Evolutionary conservation across 2,888 invertebrate species (phyloP), one percentile per base, ranked within the genome.

Genomic region (Xanthia icteritia): DNA sequence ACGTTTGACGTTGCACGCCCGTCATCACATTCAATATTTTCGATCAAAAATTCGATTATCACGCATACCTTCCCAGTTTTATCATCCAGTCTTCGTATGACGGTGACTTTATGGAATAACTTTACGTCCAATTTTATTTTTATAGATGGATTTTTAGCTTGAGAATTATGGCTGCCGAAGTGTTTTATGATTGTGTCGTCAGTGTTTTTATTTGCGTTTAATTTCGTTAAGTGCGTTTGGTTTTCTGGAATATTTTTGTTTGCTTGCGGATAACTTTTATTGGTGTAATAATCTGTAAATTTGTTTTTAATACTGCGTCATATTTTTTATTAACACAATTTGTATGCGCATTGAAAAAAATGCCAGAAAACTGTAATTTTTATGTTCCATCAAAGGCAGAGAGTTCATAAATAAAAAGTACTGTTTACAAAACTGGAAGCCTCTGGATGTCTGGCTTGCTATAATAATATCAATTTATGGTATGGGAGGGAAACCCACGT

Each of bases 21-120:
- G 81, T 83, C 81, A 83, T 79, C 79, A 84, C 79, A 89, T 92
- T 90, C 86, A 90, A 91, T 91, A 89, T 90, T 89, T 90, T 86
- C 89, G 88, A 86, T 88, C 89, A 86, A 81, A 87, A 84, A 88
- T 89, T 89, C 87, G 88, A 91, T 91, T 90, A 92, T 88, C 85
- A 87, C 84, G 87, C 86, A 85, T 83, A 81, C 80, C 79, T 85
- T 81, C 84, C 74, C 82, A 79, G 79, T 90, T 90, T 91, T 91
- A 91, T 91, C 85, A 88, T 76, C 84, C 77, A 79, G 80, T 81
- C 77, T 78, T 76, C 79, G 79, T 83, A 84, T 86, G 85, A 80
- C 85, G 88, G 85, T 86, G 90, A 89, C 88, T 90, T 91, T 91
- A 90, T 89, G 88, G 85, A 83, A 89, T 87, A 87, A 89, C 78